A percentile compares a stretch with the other conserved stretches of the same genome.
Conservation (phyloP, 2,797 vertebrate genomes). For the Acanthurus lineatus region DNA sequence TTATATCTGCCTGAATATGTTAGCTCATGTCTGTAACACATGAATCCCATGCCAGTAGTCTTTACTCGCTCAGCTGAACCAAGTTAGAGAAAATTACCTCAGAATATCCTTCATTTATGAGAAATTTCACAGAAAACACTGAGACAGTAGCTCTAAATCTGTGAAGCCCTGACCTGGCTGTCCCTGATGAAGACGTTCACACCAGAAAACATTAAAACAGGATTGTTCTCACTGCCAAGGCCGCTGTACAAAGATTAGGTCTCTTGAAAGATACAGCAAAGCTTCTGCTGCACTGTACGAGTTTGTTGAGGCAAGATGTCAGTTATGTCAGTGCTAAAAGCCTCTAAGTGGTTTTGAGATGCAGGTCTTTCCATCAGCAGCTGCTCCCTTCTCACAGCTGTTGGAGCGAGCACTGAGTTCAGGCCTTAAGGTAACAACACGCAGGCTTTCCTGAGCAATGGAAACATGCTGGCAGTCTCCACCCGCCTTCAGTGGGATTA, state of each 20-base stretch:
- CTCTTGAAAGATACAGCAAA: background rate
- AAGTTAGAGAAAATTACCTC: background rate
- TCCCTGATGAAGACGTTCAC: constrained; percentile 10
- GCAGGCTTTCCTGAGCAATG: background rate
- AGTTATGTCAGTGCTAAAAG: constrained; percentile 60
- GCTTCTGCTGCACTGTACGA: constrained; percentile 7
- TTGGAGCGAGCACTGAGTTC: constrained; percentile 10
- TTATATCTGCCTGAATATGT: constrained; percentile 10
- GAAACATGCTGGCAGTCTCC: background rate
- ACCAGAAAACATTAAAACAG: background rate
- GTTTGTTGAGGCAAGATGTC: constrained; percentile 43
- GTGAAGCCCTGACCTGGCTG: background rate
- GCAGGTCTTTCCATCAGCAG: constrained; percentile 49
- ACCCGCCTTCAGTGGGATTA: constrained; percentile 21
- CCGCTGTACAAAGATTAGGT: background rate
- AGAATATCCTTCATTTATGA: constrained; percentile 2
- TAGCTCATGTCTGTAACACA: constrained; percentile 17
- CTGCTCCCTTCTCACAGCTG: constrained; percentile 39
- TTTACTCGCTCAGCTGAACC: constrained; percentile 9
- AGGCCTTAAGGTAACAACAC: constrained; percentile 32
- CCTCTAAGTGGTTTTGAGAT: constrained; percentile 61
- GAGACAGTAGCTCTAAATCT: background rate
- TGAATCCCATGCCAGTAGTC: background rate
- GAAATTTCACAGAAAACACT: constrained; percentile 10
- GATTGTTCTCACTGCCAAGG: constrained; percentile 10